These are phyloP conservation scores for Rhynchonema sp. DNA, from an alignment of 2,888 invertebrate genomes.

Conservation along the genomic window DNA sequence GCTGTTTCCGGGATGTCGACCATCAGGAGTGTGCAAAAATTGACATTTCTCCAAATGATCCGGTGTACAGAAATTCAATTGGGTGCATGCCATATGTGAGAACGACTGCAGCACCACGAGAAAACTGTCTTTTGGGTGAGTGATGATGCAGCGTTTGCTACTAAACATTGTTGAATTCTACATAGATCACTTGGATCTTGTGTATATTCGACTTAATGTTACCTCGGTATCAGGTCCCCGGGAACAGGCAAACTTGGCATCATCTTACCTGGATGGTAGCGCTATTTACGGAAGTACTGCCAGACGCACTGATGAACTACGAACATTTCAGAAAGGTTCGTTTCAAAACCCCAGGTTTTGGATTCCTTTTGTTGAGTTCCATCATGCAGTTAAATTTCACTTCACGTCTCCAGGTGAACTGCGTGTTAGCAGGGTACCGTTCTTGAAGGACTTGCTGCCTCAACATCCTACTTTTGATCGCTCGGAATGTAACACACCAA, in stretches of 20 bases:
- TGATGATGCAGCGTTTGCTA: background rate
- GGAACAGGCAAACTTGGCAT: slow-evolving; percentile 81
- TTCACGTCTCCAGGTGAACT: slow-evolving; percentile 11
- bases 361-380: background rate
- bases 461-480: background rate
- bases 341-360: no score
- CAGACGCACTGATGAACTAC: slow-evolving; percentile 54
- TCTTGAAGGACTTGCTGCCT: slow-evolving; percentile 5
- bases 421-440: slow-evolving; percentile 4
- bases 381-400: background rate
- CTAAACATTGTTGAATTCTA: background rate
- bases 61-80: slow-evolving; percentile 39
- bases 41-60: slow-evolving; percentile 48
- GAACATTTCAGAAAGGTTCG: slow-evolving; percentile 50
- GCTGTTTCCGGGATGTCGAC: slow-evolving; percentile 44
- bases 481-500: slow-evolving; percentile 1
- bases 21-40: slow-evolving; percentile 73
- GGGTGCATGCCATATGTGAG: slow-evolving; percentile 59
- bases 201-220: no score
- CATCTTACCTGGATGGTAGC: slow-evolving; percentile 54
- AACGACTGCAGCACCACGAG: slow-evolving; percentile 37
- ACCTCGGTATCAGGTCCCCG: slow-evolving; percentile 38
- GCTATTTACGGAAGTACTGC: slow-evolving; percentile 72
- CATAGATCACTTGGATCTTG: no score
- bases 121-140: slow-evolving; percentile 6